A percentile compares a stretch with the other conserved stretches of the same genome.
Conservation (phyloP, 2,113 vertebrate species). For the Glareola pratincola region DNA sequence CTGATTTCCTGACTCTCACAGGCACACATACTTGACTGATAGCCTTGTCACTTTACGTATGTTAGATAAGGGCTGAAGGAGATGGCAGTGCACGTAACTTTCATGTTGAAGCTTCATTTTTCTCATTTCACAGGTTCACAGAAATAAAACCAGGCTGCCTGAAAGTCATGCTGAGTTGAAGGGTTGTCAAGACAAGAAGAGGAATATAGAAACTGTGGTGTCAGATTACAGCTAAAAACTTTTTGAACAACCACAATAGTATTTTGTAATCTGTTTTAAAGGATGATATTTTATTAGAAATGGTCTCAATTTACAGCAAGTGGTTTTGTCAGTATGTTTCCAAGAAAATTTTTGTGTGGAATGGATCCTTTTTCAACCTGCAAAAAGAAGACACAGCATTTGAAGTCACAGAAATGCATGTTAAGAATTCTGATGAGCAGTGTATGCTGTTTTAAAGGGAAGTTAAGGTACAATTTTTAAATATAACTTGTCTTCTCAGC, state of each 20-base stretch:
- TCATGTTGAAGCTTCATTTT: conserved; percentile 53
- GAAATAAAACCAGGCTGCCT: conserved; percentile 88
- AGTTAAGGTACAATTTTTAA: background rate
- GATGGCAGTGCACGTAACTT: background rate
- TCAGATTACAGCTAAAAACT: background rate
- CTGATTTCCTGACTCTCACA: background rate
- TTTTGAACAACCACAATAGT: conserved; percentile 31
- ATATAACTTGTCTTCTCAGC: background rate
- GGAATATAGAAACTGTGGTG: conserved; percentile 4
- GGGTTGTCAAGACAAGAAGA: conserved; percentile 15
- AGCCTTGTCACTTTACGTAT: background rate
- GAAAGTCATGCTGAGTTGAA: conserved; percentile 86
- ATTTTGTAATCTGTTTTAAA: conserved; percentile 47
- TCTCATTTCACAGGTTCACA: conserved; percentile 81
- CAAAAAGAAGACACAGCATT: background rate
- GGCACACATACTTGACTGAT: background rate
- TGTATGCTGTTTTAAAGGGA: background rate
- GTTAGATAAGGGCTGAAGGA: background rate
- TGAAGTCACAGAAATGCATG: background rate
- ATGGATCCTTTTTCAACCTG: background rate
- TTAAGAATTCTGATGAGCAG: background rate
- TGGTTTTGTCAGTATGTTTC: conserved; percentile 7
- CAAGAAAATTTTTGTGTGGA: background rate
- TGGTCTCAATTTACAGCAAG: background rate
- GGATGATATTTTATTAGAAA: conserved; percentile 50